Base-by-base conservation (phyloP, 2,797 vertebrate species). In the Eremophila alpestris region DNA sequence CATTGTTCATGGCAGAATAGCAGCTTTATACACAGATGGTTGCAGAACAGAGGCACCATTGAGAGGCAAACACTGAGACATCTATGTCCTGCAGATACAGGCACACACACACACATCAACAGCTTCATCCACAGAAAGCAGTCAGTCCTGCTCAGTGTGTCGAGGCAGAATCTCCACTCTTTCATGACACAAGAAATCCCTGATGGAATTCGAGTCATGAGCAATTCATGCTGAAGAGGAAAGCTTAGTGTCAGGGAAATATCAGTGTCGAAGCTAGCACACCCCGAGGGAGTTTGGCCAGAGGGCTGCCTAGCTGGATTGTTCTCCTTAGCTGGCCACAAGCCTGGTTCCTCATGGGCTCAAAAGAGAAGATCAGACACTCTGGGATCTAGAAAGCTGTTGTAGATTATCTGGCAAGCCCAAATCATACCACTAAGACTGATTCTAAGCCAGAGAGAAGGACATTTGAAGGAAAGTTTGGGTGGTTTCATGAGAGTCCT, bases 31-130 rank as follows among this genome's bases (percentile, higher is more conserved):
- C 97, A 94, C 96, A 76, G 95, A 97, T 83, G 97, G 96, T 22
- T 98, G 98, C 73, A 97, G 97, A 97, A 96, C 97, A 94, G 98
- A 98, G 97, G 98, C 98, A 96, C 97, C 97, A 91, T 93, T 95
- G 94, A 98, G 96, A 98, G 94, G 98, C 98, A 98, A 99, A 94
- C 91, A 96, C 86, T 85, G 89, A 92, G 91, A 79, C 79, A 71
- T 82, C 79, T 87, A 75, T 94, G 95, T 95, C 78, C 82, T 87
- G 83, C 91, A 96, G 90, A 94, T 90, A 80, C 85, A 96, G 81
- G 71, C 94, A 78, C 68, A 91, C 87, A 90, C 79, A 89, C 43
- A 94, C 83, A 94, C 17, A 92, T 56, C 77, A 80, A 73, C 92
- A 86, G 49, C 87, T 90, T 84, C 43, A 77, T 59, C 93, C 92